Conservation (phyloP, 2,113 vertebrate species). For the Megaceryle maxima region DNA sequence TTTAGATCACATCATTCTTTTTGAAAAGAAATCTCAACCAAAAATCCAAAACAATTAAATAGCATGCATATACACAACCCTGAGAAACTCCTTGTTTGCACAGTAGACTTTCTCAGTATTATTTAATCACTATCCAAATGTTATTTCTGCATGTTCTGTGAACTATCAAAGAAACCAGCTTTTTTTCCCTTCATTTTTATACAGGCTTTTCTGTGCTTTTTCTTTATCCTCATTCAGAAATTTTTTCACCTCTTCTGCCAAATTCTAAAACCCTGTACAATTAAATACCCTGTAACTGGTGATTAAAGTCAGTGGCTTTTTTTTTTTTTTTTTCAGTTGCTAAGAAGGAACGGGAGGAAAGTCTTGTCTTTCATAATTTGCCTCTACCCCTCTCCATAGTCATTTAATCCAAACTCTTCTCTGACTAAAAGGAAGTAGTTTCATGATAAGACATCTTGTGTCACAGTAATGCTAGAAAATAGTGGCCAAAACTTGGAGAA, state of each 20-base stretch:
- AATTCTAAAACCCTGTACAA: neutral
- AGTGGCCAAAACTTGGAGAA: neutral
- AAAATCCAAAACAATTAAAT: slow-evolving; percentile 64
- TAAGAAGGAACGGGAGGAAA: neutral
- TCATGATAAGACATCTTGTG: neutral
- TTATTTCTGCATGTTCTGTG: slow-evolving; percentile 51
- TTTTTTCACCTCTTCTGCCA: slow-evolving; percentile 19
- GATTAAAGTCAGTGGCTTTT: slow-evolving; percentile 21
- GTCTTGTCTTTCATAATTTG: neutral
- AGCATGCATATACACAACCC: slow-evolving; percentile 12
- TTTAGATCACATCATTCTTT: slow-evolving; percentile 75
- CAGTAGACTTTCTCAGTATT: slow-evolving; percentile 61
- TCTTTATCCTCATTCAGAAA: slow-evolving; percentile 42
- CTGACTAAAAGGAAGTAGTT: neutral
- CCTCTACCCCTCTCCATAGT: neutral
- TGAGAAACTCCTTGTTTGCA: slow-evolving; percentile 70
- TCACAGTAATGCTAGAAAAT: neutral
- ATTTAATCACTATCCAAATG: slow-evolving; percentile 69
- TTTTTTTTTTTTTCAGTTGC: slow-evolving; percentile 4
- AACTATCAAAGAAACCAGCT: slow-evolving; percentile 23
- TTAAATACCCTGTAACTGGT: neutral
- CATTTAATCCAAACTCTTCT: neutral
- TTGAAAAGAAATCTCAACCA: slow-evolving; percentile 65
- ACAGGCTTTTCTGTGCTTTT: slow-evolving; percentile 44
- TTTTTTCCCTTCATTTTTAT: neutral